These are phyloP conservation scores for Linhomoeus sp. DNA, from an alignment of 2,888 invertebrate genomes.

Conservation along the genomic window DNA sequence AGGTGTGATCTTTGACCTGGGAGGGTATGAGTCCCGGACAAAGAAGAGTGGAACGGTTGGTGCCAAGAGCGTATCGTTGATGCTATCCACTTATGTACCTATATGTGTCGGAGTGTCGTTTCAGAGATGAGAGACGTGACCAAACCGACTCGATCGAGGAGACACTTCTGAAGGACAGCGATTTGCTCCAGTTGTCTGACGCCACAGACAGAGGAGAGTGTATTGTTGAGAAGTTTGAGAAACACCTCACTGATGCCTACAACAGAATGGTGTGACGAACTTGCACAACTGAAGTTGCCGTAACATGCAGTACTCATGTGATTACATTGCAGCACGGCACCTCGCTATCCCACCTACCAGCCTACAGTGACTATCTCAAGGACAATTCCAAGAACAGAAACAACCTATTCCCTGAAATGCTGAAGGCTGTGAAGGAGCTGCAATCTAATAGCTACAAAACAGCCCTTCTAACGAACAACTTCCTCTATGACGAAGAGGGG, in stretches of 20 bases:
- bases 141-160: conserved; percentile 21
- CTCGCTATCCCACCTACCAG: no score
- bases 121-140: conserved; percentile 20
- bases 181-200: conserved; percentile 11
- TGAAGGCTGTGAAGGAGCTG: conserved; percentile 26
- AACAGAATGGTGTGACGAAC: conserved; percentile 21
- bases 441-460: conserved; percentile 30
- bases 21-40: conserved; percentile 32
- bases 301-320: no score
- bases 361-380: no score
- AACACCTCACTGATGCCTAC: conserved; percentile 28
- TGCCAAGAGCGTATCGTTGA: conserved; percentile 9
- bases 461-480: conserved; percentile 34
- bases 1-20: conserved; percentile 36
- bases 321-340: no score
- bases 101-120: conserved; percentile 12
- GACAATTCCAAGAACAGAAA: no score
- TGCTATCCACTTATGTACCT: background rate
- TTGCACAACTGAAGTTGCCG: no score
- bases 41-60: conserved; percentile 20
- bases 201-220: conserved; percentile 29
- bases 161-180: conserved; percentile 17
- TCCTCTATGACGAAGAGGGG: conserved; percentile 17
- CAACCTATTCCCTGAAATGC: no score
- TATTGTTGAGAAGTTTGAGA: conserved; percentile 27